Evolutionary conservation across 2,113 vertebrate species (phyloP), one percentile per base, ranked within the genome.

Genomic region (Eonycteris spelaea): DNA sequence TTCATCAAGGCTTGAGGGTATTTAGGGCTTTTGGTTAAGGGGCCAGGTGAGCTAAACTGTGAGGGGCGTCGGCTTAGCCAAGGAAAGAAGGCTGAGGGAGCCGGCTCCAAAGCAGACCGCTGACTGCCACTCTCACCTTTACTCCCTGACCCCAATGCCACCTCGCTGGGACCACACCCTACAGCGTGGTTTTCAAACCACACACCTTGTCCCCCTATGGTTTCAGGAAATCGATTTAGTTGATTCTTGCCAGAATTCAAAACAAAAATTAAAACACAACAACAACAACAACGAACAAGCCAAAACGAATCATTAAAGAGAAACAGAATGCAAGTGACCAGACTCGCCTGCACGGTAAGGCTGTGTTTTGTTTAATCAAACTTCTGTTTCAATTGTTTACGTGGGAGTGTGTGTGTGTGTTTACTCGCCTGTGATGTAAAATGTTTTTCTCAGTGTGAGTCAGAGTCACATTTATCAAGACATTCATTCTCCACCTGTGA

Each of bases 371-470:
- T 94, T 78, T 51, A 59, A 85, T 83, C 85, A 75, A 84, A 79
- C 70, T 87, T 73, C 65, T 68, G 4, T 71, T 73, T 67, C 65
- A 84, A 35, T 86, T 83, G 51, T 86, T 79, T 75, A 33, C 55
- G 35, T 63, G 19, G 35, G 67, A 86, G 73, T n/a, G n/a, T 48
- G 92, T 70, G 61, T 65, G 57, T 77, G 48, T 59, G 53, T 86
- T 28, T 40, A 78, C 74, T 70, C 33, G 68, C 68, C 63, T 86
- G 26, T 57, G 63, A 57, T 45, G 7, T 95, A 26, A 89, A 86
- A 82, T 35, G 40, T 73, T 84, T 74, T 55, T 86, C 83, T 90
- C 65, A 70, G 61, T 26, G 30, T 89, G 85, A 95, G 65, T 94
- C 86, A 80, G 10, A 75, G 59, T 15, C 51, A 51, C 48, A 55